Evolutionary conservation across 2,888 invertebrate species (phyloP), one percentile per base, ranked within the genome.

Genomic region (Dromius quadrimaculatus): DNA sequence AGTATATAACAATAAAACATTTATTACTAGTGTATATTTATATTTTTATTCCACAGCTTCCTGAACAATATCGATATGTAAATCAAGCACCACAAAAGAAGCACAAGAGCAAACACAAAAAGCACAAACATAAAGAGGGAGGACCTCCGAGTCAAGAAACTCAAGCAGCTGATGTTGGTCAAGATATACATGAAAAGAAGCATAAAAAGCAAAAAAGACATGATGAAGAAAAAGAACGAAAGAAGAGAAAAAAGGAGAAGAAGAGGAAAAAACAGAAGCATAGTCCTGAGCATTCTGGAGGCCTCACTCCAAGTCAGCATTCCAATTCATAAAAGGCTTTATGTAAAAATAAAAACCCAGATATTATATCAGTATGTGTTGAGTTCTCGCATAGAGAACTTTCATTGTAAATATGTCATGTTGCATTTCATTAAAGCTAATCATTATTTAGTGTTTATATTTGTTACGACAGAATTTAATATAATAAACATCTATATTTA

Each of bases 71-170:
- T 83, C 89, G 97, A 75, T 92, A 95, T 81, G 91, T 95, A 78
- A 96, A 92, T 84, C 93, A 95, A 78, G 90, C 93, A 74, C 95
- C 96, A 73, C 93, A 93, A 78, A 94, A 94, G 81, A 93, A 95
- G 83, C 96, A 96, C 80, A 96, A 96, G 84, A 96, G 94, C 80
- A 95, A 96, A 82, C 96, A 97, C 81, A 96, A 96, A 87, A 95
- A 95, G 80, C 95, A 95, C 77, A 94, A 94, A 83, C 94, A 94
- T 79, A 95, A 95, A 85, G 93, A 93, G 77, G 93, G 94, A 11
- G 91, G 92, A 71, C 87, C 89, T 43, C 90, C 89, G 41, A 89
- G 88, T 73, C 92, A 91, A 79, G 93, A 93, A 80, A 89, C 92
- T 72, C 88, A 91, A 41, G 81, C 92, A 43, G 88, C 92, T 79